A percentile compares a stretch with the other conserved stretches of the same genome.
Evolutionary conservation across 2,797 vertebrate species (phyloP).

Genomic region (Cyprinella venusta): DNA sequence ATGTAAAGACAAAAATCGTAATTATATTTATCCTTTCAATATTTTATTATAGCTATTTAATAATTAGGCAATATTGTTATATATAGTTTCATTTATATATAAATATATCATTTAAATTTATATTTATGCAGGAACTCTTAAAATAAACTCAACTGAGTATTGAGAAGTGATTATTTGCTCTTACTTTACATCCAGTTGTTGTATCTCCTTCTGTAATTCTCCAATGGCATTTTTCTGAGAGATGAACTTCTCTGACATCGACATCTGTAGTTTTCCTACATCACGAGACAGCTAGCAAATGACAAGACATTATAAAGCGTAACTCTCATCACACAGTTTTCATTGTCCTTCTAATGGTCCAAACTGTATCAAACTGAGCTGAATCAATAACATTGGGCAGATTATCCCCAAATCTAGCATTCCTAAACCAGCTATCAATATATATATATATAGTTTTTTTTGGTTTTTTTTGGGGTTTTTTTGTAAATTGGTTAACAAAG

Average conservation of each 20-base stretch:
- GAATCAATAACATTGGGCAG: neutral
- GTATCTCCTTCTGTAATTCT: slow-evolving; percentile 76
- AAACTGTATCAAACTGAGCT: neutral
- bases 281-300: slow-evolving; percentile 75
- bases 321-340: neutral
- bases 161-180: slow-evolving; percentile 35
- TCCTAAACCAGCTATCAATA: neutral
- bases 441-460: too few species aligned
- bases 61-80: neutral
- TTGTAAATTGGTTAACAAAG: neutral
- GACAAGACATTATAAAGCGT: slow-evolving; percentile 12
- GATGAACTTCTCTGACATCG: slow-evolving; percentile 70
- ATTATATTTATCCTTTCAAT: neutral
- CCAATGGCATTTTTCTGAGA: slow-evolving; percentile 72
- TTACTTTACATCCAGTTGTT: slow-evolving; percentile 82
- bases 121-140: neutral
- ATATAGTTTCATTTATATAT: neutral
- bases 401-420: neutral
- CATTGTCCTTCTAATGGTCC: neutral
- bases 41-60: neutral
- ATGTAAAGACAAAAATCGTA: neutral
- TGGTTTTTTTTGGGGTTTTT: too few species aligned
- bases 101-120: neutral
- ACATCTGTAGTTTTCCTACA: slow-evolving; percentile 75
- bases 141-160: neutral